Evolutionary conservation across 2,113 vertebrate species (phyloP).

Genomic region (Tragulus kanchil): DNA sequence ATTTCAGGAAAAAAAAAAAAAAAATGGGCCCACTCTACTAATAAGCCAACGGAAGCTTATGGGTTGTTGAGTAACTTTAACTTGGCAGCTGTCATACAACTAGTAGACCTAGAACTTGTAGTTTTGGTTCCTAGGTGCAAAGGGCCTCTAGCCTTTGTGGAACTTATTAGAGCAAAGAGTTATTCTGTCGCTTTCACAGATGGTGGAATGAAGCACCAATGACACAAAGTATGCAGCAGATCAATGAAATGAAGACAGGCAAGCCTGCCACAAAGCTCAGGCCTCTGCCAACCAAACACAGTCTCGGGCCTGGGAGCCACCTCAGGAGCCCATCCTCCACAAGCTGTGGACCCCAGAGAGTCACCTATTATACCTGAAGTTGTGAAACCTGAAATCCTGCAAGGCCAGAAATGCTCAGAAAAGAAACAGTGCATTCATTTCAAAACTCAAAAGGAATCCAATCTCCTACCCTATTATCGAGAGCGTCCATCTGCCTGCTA

Average conservation of each 20-base stretch:
- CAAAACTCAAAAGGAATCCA: slow-evolving; percentile 57
- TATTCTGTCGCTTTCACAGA: neutral
- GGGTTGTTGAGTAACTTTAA: neutral
- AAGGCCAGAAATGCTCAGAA: neutral
- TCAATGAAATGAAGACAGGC: neutral
- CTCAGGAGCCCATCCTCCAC: neutral
- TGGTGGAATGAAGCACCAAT: neutral
- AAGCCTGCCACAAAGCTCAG: neutral
- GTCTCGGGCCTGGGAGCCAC: neutral
- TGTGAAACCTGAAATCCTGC: neutral
- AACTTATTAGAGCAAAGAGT: too few species aligned
- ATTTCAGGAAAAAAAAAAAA: neutral
- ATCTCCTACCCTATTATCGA: neutral
- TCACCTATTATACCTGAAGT: neutral
- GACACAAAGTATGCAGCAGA: neutral
- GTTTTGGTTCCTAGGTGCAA: neutral
- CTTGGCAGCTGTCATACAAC: neutral
- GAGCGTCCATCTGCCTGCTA: neutral
- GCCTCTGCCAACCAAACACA: neutral
- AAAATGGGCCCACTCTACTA: neutral
- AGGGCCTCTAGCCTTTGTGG: neutral
- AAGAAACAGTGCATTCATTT: neutral
- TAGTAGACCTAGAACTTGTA: neutral
- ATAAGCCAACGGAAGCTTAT: neutral
- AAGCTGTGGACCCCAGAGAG: neutral